Base-by-base conservation (phyloP, 2,888 invertebrate genomes). In the Myathropa florea region DNA sequence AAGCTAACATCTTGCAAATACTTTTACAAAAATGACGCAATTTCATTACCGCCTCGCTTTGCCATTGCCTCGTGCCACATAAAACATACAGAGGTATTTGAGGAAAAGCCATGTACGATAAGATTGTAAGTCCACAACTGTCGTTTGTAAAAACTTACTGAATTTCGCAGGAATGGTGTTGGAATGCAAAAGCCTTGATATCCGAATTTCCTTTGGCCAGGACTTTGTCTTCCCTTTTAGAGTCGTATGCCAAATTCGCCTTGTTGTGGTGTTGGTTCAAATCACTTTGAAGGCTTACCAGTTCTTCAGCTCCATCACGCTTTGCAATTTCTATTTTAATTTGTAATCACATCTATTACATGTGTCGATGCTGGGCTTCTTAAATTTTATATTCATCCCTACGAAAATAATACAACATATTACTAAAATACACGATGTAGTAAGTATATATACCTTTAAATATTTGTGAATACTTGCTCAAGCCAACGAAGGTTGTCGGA, bases 61-160 rank as follows among this genome's bases (percentile, higher is more conserved):
- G 80, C 71, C 33, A 87, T 61, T 26, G 63, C 75, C 6, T 30
- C 30, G 30, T 30, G 30, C 87, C 88, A 83, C 79, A 88, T 84
- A 70, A 59, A 83, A 67, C 87, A 83, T 68, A 76, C 63, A 59
- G 83, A 72, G 30, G 61, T 70, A 57, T 77, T 83, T 60, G 72
- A 79, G 46, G 59, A 30, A 59, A 83, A 84, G 78, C 87, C 76
- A 59, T 88, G 84, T 21, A 84, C 65, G 33, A 82, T 84, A 9
- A 88, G 59, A 83, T 88, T 86, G 70, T 84, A 88, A 30, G 87
- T 88, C 88, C 88, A 84, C 63, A 87, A 67, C 71, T 80, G n/a
- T n/a, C n/a, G n/a, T n/a, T n/a, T n/a, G n/a, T n/a, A n/a, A n/a
- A n/a, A n/a, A n/a, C n/a, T n/a, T n/a, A n/a, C n/a, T n/a, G n/a